Conservation (phyloP, 2,797 vertebrate species). For the Coccyzus lansbergi region DNA sequence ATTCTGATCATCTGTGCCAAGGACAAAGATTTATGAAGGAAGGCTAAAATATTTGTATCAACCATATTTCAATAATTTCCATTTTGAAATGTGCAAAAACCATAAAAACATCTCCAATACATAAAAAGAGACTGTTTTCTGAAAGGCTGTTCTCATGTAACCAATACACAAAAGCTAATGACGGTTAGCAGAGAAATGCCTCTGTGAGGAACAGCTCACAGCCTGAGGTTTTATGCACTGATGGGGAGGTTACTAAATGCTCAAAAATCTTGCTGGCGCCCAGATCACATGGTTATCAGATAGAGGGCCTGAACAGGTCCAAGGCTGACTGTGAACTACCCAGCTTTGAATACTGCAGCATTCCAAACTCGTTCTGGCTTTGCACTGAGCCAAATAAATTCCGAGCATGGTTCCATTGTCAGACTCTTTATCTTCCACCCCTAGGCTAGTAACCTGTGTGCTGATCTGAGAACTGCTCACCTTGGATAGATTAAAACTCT, state of each 20-base stretch:
- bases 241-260: background rate
- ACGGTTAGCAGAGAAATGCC: background rate
- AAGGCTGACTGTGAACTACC: background rate
- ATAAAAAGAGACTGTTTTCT: background rate
- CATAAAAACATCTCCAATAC: background rate
- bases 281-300: background rate
- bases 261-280: background rate
- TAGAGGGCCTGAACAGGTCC: background rate
- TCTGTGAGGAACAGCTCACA: background rate
- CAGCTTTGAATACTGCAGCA: background rate
- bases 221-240: background rate
- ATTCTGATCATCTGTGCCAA: background rate
- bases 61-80: background rate
- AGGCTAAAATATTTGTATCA: background rate
- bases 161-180: background rate
- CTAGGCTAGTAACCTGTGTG: background rate
- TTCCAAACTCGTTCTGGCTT: background rate
- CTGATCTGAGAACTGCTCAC: conserved; percentile 11
- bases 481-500: background rate
- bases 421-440: conserved; percentile 5
- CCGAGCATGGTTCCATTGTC: conserved; percentile 14
- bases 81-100: background rate
- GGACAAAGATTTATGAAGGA: background rate
- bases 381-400: conserved; percentile 16
- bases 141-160: background rate